phyloP scores from a whole-genome alignment of 2,797 vertebrate species.

The Chelidonichthys spinosus region DNA sequence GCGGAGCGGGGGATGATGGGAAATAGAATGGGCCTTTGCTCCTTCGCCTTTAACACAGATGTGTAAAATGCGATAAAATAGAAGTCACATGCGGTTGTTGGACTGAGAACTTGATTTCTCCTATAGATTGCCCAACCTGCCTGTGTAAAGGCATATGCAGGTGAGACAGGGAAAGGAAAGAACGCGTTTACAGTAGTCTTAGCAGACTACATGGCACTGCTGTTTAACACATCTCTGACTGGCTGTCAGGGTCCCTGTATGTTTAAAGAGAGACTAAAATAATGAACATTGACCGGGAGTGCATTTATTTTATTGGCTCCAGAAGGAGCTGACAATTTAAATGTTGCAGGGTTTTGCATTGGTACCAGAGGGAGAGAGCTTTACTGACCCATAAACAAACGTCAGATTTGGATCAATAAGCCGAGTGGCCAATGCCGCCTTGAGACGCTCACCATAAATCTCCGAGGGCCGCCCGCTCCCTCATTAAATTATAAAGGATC shows the following conservation, averaged over 20 bases:
- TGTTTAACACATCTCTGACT: slow-evolving; percentile 18
- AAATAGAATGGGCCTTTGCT: slow-evolving; percentile 37
- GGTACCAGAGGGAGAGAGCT: slow-evolving; percentile 56
- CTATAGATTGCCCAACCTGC: background rate
- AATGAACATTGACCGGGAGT: slow-evolving; percentile 40
- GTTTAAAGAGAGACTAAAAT: slow-evolving; percentile 39
- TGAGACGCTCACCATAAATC: slow-evolving; percentile 79
- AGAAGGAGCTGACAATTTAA: slow-evolving; percentile 52
- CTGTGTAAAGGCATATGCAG: background rate
- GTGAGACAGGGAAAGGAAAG: background rate
- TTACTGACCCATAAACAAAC: slow-evolving; percentile 83
- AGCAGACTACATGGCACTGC: background rate
- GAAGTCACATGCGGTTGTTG: background rate
- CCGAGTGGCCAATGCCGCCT: slow-evolving; percentile 68
- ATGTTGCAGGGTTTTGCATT: slow-evolving; percentile 34
- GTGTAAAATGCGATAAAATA: background rate
- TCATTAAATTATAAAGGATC: slow-evolving; percentile 87
- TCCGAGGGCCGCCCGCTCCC: slow-evolving; percentile 68
- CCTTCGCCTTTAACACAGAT: slow-evolving; percentile 11
- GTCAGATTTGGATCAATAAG: slow-evolving; percentile 82
- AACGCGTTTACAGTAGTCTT: background rate
- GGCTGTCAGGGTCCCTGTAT: slow-evolving; percentile 9
- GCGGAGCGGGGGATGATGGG: slow-evolving; percentile 49
- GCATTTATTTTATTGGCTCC: slow-evolving; percentile 56
- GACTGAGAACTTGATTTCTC: background rate